These are phyloP conservation scores for Lates calcarifer DNA, from an alignment of 2,113 vertebrate species.

Conservation along the genomic window DNA sequence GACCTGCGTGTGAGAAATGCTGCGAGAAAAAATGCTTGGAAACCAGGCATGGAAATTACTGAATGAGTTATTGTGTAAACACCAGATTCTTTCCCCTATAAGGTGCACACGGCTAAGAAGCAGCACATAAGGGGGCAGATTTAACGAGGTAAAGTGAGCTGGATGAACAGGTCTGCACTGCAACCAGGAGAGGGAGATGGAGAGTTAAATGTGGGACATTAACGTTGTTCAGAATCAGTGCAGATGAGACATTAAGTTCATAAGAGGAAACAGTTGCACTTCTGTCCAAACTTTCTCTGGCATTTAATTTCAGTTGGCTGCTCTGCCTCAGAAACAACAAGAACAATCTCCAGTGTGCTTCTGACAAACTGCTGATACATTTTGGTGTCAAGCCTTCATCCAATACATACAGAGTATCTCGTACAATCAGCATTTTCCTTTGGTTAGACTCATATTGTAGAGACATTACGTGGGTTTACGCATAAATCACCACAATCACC, in stretches of 20 bases:
- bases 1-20: slow-evolving; percentile 2
- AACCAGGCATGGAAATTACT: slow-evolving; percentile 16
- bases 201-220: slow-evolving; percentile 12
- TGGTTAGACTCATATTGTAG: background rate
- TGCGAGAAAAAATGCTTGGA: slow-evolving; percentile 24
- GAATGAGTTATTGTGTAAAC: slow-evolving; percentile 40
- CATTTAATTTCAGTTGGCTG: background rate
- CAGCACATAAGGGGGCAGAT: slow-evolving; percentile 22
- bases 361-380: too few relatives aligned
- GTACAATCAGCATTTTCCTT: too few relatives aligned
- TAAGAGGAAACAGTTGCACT: background rate
- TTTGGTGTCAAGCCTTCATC: too few relatives aligned
- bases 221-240: background rate
- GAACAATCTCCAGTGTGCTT: background rate
- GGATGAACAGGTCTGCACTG: background rate
- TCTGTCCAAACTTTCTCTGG: background rate
- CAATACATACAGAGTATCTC: too few relatives aligned
- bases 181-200: slow-evolving; percentile 65
- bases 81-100: slow-evolving; percentile 36
- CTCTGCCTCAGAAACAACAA: background rate
- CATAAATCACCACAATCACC: background rate
- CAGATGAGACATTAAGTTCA: background rate
- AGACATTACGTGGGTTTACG: background rate
- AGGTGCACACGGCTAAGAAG: slow-evolving; percentile 36
- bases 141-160: slow-evolving; percentile 44